Evolutionary conservation across 2,797 vertebrate genomes (phyloP).

Genomic region (Glossophaga mutica): DNA sequence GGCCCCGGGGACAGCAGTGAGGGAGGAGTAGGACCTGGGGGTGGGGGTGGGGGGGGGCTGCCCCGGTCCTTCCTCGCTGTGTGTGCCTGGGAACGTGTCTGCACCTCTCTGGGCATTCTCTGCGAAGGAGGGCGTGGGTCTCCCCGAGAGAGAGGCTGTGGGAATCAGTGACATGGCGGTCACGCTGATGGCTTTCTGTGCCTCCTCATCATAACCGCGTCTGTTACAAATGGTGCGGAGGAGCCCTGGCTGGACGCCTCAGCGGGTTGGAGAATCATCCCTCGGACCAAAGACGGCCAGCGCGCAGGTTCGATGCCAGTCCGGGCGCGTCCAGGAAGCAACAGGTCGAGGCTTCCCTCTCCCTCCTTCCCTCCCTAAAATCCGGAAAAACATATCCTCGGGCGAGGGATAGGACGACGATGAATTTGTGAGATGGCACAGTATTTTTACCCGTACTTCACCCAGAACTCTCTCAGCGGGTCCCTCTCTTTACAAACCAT

Average conservation of each 20-base stretch:
- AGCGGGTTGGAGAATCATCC: no score
- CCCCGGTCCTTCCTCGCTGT: neutral
- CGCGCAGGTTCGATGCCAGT: no score
- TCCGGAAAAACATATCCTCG: no score
- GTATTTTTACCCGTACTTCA: neutral
- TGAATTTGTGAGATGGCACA: neutral
- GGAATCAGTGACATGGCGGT: neutral
- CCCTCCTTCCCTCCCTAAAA: no score
- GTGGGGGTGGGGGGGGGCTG: rapidly evolving
- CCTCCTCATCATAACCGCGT: neutral
- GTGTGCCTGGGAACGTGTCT: neutral
- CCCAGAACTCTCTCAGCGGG: neutral
- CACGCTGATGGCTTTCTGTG: neutral
- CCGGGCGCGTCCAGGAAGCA: no score
- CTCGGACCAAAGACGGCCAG: no score
- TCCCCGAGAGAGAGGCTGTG: neutral
- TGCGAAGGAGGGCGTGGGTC: neutral
- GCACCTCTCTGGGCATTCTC: neutral
- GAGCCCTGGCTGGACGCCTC: no score
- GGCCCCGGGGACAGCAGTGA: no score
- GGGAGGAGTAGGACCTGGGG: no score
- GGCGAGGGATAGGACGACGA: no score
- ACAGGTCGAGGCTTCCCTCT: no score
- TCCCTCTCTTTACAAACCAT: neutral
- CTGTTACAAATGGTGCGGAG: neutral